phyloP scores from a whole-genome alignment of 2,113 vertebrate genomes.

The Chrysochloris asiatica region DNA sequence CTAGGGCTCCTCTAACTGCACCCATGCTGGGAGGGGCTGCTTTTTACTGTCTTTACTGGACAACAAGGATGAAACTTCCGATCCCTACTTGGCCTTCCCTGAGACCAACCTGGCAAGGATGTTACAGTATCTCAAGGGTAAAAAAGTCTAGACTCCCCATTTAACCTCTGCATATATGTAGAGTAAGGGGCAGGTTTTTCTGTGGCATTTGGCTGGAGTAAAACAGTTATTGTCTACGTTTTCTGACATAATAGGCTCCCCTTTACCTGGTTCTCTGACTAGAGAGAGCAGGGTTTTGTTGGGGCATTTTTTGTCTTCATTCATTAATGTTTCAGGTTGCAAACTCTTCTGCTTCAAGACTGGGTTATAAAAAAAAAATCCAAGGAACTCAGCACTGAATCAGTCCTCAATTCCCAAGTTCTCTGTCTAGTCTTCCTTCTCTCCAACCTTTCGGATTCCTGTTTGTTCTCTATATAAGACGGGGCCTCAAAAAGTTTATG shows the following conservation, averaged over 20 bases:
- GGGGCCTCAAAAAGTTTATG: too few relatives aligned
- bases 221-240: neutral
- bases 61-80: neutral
- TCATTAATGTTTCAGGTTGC: neutral
- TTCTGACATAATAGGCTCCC: neutral
- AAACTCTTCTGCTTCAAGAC: neutral
- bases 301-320: neutral
- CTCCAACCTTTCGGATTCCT: neutral
- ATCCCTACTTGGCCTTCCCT: neutral
- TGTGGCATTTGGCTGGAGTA: neutral
- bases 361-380: neutral
- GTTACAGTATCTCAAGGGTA: neutral
- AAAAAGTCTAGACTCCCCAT: neutral
- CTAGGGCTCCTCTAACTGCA: neutral
- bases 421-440: neutral
- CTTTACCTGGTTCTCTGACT: neutral
- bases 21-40: neutral
- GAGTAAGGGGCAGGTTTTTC: neutral
- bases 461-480: neutral
- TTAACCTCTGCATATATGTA: neutral
- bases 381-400: neutral
- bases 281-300: neutral
- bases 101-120: neutral
- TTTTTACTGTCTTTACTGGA: neutral
- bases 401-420: neutral